phyloP scores from a whole-genome alignment of 1,140 invertebrate species.

The Drosophila saltans region DNA sequence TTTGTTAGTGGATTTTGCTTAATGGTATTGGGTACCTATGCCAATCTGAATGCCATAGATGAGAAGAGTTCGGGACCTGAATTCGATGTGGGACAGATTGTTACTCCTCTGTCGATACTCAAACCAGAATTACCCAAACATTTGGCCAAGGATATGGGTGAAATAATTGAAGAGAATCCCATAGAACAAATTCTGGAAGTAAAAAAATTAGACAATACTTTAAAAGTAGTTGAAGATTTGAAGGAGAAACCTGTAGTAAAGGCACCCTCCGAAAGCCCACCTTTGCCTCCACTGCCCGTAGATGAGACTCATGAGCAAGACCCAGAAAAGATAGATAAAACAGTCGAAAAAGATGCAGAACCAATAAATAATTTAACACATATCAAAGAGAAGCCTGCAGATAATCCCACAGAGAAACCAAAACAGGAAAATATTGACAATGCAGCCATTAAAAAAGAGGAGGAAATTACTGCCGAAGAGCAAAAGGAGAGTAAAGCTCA shows the following conservation, averaged over 20 bases:
- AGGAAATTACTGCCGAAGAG: conserved; percentile 84
- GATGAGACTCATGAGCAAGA: conserved; percentile 62
- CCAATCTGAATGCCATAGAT: conserved; percentile 91
- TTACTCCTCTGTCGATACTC: conserved; percentile 69
- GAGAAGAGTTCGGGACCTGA: conserved; percentile 83
- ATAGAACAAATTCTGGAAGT: conserved; percentile 39
- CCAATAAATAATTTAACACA: conserved; percentile 26
- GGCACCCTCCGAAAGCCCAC: conserved; percentile 52
- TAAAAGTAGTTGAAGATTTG: conserved; percentile 21
- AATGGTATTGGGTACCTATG: conserved; percentile 93
- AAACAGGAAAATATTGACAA: conserved; percentile 66
- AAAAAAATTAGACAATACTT: conserved; percentile 16
- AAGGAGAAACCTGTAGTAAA: conserved; percentile 28
- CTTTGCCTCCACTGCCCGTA: conserved; percentile 66
- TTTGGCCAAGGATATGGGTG: conserved; percentile 35
- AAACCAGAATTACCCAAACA: conserved; percentile 54
- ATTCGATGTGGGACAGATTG: conserved; percentile 51
- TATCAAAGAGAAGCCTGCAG: background rate
- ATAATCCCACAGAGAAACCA: background rate
- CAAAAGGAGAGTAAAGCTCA: conserved; percentile 82
- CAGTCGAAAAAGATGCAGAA: conserved; percentile 13
- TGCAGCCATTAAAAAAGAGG: conserved; percentile 84
- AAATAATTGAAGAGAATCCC: conserved; percentile 24
- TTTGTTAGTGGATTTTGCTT: conserved; percentile 90
- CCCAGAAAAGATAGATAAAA: background rate